Evolutionary conservation across 1,140 invertebrate genomes (phyloP).

Genomic region (Leucophenga varia): DNA sequence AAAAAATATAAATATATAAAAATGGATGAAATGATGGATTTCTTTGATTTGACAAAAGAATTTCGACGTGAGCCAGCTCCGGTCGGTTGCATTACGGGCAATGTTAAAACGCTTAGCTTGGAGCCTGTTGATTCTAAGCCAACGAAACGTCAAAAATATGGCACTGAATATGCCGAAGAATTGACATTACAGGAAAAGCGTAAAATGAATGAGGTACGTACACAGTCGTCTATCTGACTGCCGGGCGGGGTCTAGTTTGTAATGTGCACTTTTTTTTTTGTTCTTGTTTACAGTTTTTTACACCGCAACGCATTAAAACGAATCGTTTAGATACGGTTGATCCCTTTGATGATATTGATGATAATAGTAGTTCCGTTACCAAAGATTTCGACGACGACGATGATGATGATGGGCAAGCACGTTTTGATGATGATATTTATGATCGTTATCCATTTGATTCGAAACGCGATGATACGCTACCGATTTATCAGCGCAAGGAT

Average conservation of each 20-base stretch:
- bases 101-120: background rate
- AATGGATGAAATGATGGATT: slow-evolving; percentile 45
- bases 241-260: no score
- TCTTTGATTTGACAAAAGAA: slow-evolving; percentile 49
- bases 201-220: slow-evolving; percentile 27
- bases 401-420: slow-evolving; percentile 16
- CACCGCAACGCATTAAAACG: background rate
- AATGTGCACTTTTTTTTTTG: background rate
- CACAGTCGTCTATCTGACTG: background rate
- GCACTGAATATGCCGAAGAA: slow-evolving; percentile 31
- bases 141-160: slow-evolving; percentile 31
- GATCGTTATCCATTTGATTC: slow-evolving; percentile 36
- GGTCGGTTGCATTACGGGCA: slow-evolving; percentile 18
- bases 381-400: slow-evolving; percentile 32
- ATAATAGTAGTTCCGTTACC: background rate
- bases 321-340: background rate
- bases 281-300: slow-evolving; percentile 5
- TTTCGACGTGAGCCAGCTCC: slow-evolving; percentile 22
- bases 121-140: slow-evolving; percentile 16
- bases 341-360: background rate
- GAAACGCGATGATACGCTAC: slow-evolving; percentile 32
- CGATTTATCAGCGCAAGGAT: slow-evolving; percentile 35
- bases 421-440: slow-evolving; percentile 36
- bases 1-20: no score
- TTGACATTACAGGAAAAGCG: slow-evolving; percentile 25